Conservation (phyloP, 2,888 invertebrate species). For the Stramonita haemastoma region DNA sequence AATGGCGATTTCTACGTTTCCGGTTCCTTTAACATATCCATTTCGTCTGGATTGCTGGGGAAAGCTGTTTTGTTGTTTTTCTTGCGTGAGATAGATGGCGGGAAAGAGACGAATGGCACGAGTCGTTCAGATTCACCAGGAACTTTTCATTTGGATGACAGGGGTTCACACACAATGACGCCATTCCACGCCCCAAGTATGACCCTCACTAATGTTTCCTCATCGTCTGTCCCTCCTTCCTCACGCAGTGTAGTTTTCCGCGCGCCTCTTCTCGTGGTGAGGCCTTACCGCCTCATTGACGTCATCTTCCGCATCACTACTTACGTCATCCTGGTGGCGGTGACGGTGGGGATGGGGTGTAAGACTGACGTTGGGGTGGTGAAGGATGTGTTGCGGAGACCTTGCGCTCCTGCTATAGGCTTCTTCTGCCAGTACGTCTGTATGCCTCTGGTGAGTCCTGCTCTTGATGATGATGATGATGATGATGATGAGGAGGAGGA, state of each 20-base stretch:
- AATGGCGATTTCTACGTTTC: not conserved
- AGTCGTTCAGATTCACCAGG: not conserved
- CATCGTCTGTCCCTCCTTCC: not conserved
- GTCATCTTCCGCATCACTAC: constrained; percentile 71
- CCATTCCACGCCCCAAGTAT: not conserved
- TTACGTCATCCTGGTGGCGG: constrained; percentile 71
- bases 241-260: not conserved
- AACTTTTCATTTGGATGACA: too few species aligned
- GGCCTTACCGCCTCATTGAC: constrained; percentile 53
- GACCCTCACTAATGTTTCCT: not conserved
- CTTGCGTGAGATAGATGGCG: not conserved
- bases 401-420: constrained; percentile 79
- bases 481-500: not conserved
- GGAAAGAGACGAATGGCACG: not conserved
- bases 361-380: constrained; percentile 77
- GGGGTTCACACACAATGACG: too few species aligned
- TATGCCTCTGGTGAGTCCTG: constrained; percentile 79
- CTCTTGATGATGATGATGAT: too few species aligned
- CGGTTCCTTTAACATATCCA: constrained; percentile 10
- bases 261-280: not conserved
- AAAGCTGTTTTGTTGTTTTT: constrained; percentile 12
- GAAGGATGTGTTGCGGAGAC: constrained; percentile 76
- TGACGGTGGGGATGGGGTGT: constrained; percentile 79
- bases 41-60: constrained; percentile 13
- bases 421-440: constrained; percentile 79